Evolutionary conservation across 2,113 vertebrate species (phyloP).

Genomic region (Oplegnathus fasciatus): DNA sequence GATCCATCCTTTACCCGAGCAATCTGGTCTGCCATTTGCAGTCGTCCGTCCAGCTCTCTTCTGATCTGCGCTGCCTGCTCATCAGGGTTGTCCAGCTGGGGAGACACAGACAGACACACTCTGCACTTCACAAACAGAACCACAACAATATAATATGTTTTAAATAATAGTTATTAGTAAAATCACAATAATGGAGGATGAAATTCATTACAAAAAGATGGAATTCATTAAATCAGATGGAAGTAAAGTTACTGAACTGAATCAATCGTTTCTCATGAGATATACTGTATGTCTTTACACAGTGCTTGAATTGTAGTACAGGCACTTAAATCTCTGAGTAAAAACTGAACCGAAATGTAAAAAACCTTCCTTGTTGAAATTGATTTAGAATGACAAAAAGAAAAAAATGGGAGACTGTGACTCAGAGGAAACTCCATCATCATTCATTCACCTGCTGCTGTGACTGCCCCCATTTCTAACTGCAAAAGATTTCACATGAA

Average conservation of each 20-base stretch:
- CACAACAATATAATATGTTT: not conserved
- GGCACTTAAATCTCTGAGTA: not conserved
- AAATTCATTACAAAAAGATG: too few relatives aligned
- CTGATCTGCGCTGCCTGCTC: constrained; percentile 99
- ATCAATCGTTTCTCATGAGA: too few relatives aligned
- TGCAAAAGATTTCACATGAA: too few relatives aligned
- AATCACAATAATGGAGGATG: not conserved
- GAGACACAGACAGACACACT: constrained; percentile 57
- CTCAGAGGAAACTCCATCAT: not conserved
- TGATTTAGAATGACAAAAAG: not conserved
- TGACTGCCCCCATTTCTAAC: too few relatives aligned
- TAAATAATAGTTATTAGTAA: not conserved
- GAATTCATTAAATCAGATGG: too few relatives aligned
- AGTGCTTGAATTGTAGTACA: not conserved
- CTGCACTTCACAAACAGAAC: not conserved
- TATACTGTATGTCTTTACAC: not conserved
- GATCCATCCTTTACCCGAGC: constrained; percentile 88
- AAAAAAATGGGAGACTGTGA: too few relatives aligned
- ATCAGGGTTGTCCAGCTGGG: constrained; percentile 97
- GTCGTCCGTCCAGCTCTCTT: constrained; percentile 94
- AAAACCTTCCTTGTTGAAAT: not conserved
- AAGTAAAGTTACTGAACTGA: too few relatives aligned
- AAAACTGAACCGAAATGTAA: not conserved
- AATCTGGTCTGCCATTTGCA: constrained; percentile 99
- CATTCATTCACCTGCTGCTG: not conserved